phyloP scores from a whole-genome alignment of 1,140 invertebrate species.

The Bombus balteatus region DNA sequence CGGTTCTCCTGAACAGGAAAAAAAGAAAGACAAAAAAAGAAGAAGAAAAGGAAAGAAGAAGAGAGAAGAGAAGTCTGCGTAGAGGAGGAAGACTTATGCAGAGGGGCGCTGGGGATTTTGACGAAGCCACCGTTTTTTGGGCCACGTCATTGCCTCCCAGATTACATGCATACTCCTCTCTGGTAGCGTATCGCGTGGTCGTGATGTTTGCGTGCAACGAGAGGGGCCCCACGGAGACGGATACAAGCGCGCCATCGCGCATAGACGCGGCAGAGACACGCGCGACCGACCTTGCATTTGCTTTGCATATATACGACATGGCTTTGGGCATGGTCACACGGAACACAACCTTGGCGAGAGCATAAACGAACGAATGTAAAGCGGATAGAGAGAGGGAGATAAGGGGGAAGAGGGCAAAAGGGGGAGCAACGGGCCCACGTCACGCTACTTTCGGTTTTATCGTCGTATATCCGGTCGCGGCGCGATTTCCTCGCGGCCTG shows the following conservation, averaged over 20 bases:
- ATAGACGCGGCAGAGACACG: conserved; percentile 61
- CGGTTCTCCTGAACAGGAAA: background rate
- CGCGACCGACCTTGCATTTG: conserved; percentile 74
- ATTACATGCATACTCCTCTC: conserved; percentile 23
- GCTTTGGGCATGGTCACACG: conserved; percentile 70
- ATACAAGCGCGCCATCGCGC: background rate
- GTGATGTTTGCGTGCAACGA: conserved; percentile 25
- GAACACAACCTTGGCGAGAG: conserved; percentile 71
- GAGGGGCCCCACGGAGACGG: background rate
- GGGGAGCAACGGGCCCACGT: conserved; percentile 46
- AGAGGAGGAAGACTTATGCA: background rate
- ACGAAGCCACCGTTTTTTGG: too few species aligned
- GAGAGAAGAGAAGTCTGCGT: background rate
- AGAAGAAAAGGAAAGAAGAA: background rate
- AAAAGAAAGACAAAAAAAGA: too few species aligned
- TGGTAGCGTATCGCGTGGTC: background rate
- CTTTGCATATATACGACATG: conserved; percentile 73
- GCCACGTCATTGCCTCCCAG: background rate
- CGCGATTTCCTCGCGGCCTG: conserved; percentile 55
- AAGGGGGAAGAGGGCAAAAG: background rate
- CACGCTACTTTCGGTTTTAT: conserved; percentile 74
- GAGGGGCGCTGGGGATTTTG: too few species aligned
- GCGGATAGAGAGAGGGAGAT: background rate
- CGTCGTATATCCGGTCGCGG: conserved; percentile 64
- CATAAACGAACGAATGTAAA: conserved; percentile 63